Base-by-base conservation (phyloP, 2,797 vertebrate genomes). In the Poecilia gillii region DNA sequence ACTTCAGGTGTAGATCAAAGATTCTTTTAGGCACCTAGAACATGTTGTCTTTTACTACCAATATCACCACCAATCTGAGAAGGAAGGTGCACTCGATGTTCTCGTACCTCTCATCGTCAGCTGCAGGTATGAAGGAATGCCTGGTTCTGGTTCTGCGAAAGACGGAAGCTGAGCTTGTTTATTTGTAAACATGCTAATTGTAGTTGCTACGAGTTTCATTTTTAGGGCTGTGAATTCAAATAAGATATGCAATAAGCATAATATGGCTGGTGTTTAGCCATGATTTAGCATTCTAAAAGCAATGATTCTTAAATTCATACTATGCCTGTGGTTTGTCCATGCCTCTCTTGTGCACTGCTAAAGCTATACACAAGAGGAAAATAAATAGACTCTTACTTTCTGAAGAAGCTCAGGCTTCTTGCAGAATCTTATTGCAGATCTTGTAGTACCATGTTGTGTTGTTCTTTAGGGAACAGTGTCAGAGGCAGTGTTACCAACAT, bases 121-220 rank as follows among this genome's bases (percentile, higher is more conserved):
- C 45, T 57, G 66, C 82, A 83, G 28, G 39, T 16, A 53, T n/a
- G 6, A 46, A 91, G 80, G 87, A 92, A 93, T 91, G 85, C 89
- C 84, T 92, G 71, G 76, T 66, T 86, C 84, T 53, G 70, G 80
- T 33, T 33, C 33, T 33, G 2, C 77, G 62, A 90, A 84, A 91
- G 72, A 31, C 84, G 47, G 31, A 76, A 59, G 20, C 20, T 51
- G 49, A 23, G 20, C 23, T 25, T 53, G 51, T 66, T 4, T 62
- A 33, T n/a, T 75, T 78, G 73, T 55, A 78, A 77, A 41, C 71
- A 73, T 77, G 72, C 4, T 14, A 77, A 43, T 83, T 81, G 75
- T 71, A 82, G 75, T 73, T 53, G 66, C 62, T n/a, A 62, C n/a
- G n/a, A 41, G 14, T 13, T 73, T 43, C 39, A 72, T 77, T 85